phyloP scores from a whole-genome alignment of 2,797 vertebrate species.

The Microctenopoma lineatum region DNA sequence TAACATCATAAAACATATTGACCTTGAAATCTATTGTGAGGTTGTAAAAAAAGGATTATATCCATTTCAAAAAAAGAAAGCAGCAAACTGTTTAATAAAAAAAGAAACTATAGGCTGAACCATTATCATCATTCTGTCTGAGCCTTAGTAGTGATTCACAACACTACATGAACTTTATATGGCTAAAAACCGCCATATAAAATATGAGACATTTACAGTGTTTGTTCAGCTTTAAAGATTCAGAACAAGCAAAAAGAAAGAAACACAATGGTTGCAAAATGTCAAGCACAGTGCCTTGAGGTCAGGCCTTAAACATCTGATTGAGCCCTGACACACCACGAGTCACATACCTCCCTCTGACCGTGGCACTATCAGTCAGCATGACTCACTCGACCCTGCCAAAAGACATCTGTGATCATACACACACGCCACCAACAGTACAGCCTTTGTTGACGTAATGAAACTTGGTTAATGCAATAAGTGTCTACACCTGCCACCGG shows the following conservation, averaged over 20 bases:
- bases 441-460: conserved; percentile 58
- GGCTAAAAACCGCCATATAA: not conserved
- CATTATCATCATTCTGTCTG: too few relatives aligned
- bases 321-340: conserved; percentile 63
- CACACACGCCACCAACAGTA: conserved; percentile 45
- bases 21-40: not conserved
- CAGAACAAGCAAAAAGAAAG: not conserved
- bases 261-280: conserved; percentile 8
- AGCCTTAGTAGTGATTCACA: not conserved
- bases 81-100: too few relatives aligned
- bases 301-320: conserved; percentile 66
- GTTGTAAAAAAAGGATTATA: too few relatives aligned
- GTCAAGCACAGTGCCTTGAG: conserved; percentile 37
- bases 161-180: not conserved
- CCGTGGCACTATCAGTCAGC: conserved; percentile 65
- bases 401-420: conserved; percentile 56
- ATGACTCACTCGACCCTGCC: conserved; percentile 66
- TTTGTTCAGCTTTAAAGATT: not conserved
- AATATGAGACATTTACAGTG: not conserved
- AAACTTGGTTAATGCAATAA: conserved; percentile 34
- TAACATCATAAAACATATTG: too few relatives aligned
- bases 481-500: conserved; percentile 43
- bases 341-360: conserved; percentile 65
- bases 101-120: too few relatives aligned
- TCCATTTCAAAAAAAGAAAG: too few relatives aligned